phyloP scores from a whole-genome alignment of 2,113 vertebrate species.

The Pseudorasbora parva region DNA sequence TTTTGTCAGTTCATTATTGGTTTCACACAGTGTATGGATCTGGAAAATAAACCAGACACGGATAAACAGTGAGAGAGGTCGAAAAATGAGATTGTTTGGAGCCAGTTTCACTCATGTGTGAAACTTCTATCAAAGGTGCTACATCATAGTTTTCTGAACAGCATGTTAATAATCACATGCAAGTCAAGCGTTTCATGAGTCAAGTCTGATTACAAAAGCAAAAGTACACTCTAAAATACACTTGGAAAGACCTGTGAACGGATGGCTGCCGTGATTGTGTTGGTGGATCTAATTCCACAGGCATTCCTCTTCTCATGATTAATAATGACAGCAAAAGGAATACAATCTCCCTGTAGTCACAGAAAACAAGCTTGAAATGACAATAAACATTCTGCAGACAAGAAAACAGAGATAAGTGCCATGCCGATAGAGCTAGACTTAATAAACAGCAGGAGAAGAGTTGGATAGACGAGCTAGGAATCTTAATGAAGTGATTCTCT shows the following conservation, averaged over 20 bases:
- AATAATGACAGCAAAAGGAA: conserved; percentile 47
- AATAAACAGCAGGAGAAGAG: conserved; percentile 61
- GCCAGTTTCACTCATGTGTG: conserved; percentile 3
- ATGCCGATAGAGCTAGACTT: conserved; percentile 60
- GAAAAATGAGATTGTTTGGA: not conserved
- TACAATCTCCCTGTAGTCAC: conserved; percentile 65
- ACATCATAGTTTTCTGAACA: conserved; percentile 22
- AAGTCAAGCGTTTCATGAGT: not conserved
- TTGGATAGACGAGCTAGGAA: conserved; percentile 50
- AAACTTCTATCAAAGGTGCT: conserved; percentile 24
- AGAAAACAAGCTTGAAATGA: conserved; percentile 64
- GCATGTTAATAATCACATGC: conserved; percentile 8
- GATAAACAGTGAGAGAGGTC: not conserved
- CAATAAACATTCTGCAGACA: conserved; percentile 42
- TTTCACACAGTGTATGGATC: not conserved
- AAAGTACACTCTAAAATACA: conserved; percentile 1
- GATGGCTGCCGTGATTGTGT: conserved; percentile 25
- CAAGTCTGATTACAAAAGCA: conserved; percentile 4
- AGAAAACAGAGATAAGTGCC: conserved; percentile 67
- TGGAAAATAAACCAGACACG: conserved; percentile 13
- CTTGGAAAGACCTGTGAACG: conserved; percentile 25
- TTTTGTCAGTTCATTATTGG: conserved; percentile 20
- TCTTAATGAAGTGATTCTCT: conserved; percentile 64
- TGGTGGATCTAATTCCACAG: conserved; percentile 11
- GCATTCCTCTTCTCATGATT: conserved; percentile 20